Evolutionary conservation across 2,113 vertebrate species (phyloP).

Genomic region (Bambusicola thoracicus): DNA sequence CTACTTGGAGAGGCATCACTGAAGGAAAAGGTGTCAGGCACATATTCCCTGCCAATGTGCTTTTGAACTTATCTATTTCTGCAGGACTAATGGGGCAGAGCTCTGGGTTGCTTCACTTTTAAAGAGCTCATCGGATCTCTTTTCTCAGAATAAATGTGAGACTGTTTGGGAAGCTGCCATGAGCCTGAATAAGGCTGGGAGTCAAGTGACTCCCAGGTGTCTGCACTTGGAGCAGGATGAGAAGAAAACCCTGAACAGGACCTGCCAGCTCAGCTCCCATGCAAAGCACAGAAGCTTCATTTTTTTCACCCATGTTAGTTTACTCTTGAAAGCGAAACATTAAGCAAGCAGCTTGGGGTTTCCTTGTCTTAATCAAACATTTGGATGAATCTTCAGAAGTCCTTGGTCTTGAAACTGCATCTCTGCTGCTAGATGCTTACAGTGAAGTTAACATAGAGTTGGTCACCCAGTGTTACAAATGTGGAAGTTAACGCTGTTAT

Average conservation of each 20-base stretch:
- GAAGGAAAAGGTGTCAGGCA: constrained; percentile 8
- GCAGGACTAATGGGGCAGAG: not conserved
- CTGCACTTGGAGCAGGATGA: not conserved
- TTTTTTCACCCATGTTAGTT: not conserved
- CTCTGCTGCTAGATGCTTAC: not conserved
- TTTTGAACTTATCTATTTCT: constrained; percentile 21
- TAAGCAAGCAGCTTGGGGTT: not conserved
- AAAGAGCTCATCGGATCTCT: constrained; percentile 1
- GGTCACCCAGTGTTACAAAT: not conserved
- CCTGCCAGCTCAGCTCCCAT: not conserved
- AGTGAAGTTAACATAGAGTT: not conserved
- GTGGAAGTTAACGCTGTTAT: not conserved
- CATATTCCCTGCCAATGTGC: not conserved
- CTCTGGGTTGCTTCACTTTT: constrained; percentile 16
- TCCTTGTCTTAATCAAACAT: not conserved
- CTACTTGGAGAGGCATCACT: not conserved
- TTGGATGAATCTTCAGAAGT: constrained; percentile 5
- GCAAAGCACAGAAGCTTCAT: not conserved
- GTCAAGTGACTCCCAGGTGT: not conserved
- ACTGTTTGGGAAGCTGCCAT: constrained; percentile 26
- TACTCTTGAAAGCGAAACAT: constrained; percentile 22
- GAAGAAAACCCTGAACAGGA: constrained; percentile 4
- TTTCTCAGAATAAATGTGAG: not conserved
- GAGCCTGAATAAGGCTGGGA: not conserved
- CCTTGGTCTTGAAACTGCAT: not conserved